A percentile compares a stretch with the other conserved stretches of the same genome.
phyloP scores from a whole-genome alignment of 1,140 invertebrate genomes.

The Microplitis mediator region DNA sequence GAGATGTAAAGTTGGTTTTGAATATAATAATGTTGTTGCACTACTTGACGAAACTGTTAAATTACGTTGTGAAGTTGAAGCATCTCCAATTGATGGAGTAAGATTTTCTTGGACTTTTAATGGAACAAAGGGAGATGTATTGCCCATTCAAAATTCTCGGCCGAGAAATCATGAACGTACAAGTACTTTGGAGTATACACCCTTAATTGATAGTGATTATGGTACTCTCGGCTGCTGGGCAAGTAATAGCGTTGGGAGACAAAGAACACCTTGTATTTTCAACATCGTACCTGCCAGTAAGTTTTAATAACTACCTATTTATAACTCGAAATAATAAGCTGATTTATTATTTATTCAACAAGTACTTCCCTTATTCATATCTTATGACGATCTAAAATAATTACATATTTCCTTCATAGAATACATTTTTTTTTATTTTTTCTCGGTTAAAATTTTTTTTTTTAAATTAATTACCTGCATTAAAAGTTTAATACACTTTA shows the following conservation, averaged over 20 bases:
- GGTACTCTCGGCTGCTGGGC: slow-evolving; percentile 87
- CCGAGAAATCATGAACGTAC: slow-evolving; percentile 69
- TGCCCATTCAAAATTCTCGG: slow-evolving; percentile 63
- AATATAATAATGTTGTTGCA: slow-evolving; percentile 66
- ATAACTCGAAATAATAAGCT: too few species aligned
- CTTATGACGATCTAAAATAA: too few species aligned
- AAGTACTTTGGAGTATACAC: slow-evolving; percentile 72
- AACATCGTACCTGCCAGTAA: slow-evolving; percentile 82
- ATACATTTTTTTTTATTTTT: too few species aligned
- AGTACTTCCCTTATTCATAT: too few species aligned
- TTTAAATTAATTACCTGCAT: too few species aligned
- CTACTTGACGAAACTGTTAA: slow-evolving; percentile 67
- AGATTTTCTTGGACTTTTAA: slow-evolving; percentile 83
- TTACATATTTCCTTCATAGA: too few species aligned
- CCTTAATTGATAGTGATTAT: slow-evolving; percentile 71
- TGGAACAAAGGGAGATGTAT: slow-evolving; percentile 70
- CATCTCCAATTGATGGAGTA: slow-evolving; percentile 71
- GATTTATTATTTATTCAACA: too few species aligned
- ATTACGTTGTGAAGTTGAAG: slow-evolving; percentile 81
- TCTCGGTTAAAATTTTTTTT: too few species aligned
- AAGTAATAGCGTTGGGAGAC: slow-evolving; percentile 79
- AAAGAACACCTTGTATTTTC: slow-evolving; percentile 80
- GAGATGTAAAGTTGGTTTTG: slow-evolving; percentile 66
- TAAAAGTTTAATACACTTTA: too few species aligned
- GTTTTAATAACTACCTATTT: slow-evolving; percentile 38